Conservation (phyloP, 2,797 vertebrate genomes). For the Nothura maculosa region DNA sequence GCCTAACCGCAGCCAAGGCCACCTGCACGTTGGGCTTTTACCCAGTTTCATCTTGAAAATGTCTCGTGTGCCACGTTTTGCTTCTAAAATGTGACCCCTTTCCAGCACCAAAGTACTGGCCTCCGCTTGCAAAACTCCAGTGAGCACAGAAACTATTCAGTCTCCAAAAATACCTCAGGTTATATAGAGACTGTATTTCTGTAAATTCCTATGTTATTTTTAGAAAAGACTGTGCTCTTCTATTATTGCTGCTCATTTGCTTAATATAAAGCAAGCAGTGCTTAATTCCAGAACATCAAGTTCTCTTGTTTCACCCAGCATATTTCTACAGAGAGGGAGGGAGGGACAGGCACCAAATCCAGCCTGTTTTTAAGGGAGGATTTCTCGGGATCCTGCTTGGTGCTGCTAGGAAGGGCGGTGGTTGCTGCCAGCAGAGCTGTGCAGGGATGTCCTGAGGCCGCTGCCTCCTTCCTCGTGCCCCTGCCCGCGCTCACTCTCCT, state of each 20-base stretch:
- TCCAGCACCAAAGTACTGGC: not conserved
- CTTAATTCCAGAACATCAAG: not conserved
- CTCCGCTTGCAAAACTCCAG: not conserved
- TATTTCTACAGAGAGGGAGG: rapidly evolving
- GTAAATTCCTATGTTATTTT: not conserved
- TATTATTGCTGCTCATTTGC: not conserved
- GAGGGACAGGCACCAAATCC: not conserved
- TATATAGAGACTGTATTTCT: not conserved
- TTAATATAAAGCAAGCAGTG: not conserved
- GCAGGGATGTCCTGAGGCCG: rapidly evolving
- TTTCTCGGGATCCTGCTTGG: rapidly evolving
- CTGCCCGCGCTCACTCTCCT: rapidly evolving
- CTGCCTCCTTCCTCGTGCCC: no score
- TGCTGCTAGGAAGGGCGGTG: rapidly evolving
- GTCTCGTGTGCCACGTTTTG: not conserved
- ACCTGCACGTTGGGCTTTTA: no score
- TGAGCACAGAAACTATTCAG: rapidly evolving
- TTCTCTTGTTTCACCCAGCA: not conserved
- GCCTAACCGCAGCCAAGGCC: not conserved
- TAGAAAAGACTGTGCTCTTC: not conserved
- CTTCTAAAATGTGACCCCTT: not conserved
- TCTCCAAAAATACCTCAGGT: not conserved
- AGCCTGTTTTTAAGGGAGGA: not conserved
- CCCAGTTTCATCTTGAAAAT: not conserved
- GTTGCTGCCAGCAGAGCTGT: not conserved